Evolutionary conservation across 2,797 vertebrate genomes (phyloP).

Genomic region (Galago senegalensis): DNA sequence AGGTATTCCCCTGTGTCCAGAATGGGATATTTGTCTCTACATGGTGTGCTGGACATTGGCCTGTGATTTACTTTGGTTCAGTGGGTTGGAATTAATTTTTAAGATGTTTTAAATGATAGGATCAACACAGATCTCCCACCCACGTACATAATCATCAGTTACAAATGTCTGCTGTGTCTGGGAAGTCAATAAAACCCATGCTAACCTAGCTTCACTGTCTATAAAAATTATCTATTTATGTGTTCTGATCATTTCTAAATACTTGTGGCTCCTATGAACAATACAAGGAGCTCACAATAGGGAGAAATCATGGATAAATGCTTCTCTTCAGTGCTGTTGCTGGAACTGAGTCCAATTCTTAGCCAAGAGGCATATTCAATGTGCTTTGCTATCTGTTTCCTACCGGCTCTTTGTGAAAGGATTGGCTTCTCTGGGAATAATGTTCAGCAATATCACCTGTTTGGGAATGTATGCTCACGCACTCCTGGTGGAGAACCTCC

Average conservation of each 20-base stretch:
- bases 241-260: neutral
- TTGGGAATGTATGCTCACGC: constrained; percentile 28
- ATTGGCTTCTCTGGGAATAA: neutral
- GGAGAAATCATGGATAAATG: constrained; percentile 38
- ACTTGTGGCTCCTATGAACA: constrained; percentile 9
- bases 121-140: neutral
- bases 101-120: neutral
- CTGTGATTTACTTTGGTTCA: constrained; percentile 22
- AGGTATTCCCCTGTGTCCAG: neutral
- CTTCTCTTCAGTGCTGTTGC: neutral
- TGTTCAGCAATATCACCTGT: neutral
- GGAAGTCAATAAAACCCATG: neutral
- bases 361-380: neutral
- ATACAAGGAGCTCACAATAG: neutral
- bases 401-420: neutral
- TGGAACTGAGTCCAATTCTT: constrained; percentile 37
- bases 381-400: constrained; percentile 60
- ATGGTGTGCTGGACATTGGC: neutral
- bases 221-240: neutral
- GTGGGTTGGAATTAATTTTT: constrained; percentile 59
- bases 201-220: neutral
- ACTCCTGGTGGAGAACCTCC: neutral
- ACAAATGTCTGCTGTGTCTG: neutral
- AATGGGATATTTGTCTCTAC: neutral
- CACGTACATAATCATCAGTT: neutral